These are phyloP conservation scores for Argyrosomus regius DNA, from an alignment of 2,797 vertebrate genomes.

Conservation along the genomic window DNA sequence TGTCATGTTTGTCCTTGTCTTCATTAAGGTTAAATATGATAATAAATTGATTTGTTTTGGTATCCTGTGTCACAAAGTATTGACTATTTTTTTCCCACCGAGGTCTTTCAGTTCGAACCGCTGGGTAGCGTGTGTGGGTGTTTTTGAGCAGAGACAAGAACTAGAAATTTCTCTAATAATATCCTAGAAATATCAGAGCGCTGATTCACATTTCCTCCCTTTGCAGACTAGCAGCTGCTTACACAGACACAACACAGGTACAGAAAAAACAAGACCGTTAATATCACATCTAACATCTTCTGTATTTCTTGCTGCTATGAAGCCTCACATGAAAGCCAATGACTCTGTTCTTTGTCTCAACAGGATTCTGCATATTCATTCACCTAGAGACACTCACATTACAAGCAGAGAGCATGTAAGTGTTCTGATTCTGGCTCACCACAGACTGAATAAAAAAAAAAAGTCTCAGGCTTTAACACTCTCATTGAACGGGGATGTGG, in stretches of 20 bases:
- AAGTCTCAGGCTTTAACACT: conserved; percentile 51
- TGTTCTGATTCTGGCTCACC: conserved; percentile 34
- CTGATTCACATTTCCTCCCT: conserved; percentile 25
- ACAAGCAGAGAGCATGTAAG: conserved; percentile 36
- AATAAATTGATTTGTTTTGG: conserved; percentile 25
- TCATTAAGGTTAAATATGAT: conserved; percentile 16
- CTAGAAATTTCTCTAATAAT: not conserved
- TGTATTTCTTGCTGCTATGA: conserved; percentile 6
- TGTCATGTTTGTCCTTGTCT: conserved; percentile 6
- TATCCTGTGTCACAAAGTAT: conserved; percentile 15
- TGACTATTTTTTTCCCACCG: conserved; percentile 2
- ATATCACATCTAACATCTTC: not conserved
- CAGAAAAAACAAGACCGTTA: not conserved
- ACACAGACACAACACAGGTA: conserved; percentile 61
- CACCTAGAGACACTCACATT: conserved; percentile 39
- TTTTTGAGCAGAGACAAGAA: conserved; percentile 23
- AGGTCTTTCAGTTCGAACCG: conserved; percentile 3
- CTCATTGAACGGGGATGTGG: conserved; percentile 43
- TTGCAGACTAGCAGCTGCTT: conserved; percentile 73
- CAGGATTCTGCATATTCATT: conserved; percentile 59
- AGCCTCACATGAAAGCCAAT: not conserved
- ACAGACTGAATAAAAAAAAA: conserved; percentile 25
- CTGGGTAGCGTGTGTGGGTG: not conserved
- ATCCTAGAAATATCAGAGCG: conserved; percentile 22
- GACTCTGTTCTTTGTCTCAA: conserved; percentile 26